Evolutionary conservation across 2,113 vertebrate genomes (phyloP).

Genomic region (Phalacrocorax brasilianus): DNA sequence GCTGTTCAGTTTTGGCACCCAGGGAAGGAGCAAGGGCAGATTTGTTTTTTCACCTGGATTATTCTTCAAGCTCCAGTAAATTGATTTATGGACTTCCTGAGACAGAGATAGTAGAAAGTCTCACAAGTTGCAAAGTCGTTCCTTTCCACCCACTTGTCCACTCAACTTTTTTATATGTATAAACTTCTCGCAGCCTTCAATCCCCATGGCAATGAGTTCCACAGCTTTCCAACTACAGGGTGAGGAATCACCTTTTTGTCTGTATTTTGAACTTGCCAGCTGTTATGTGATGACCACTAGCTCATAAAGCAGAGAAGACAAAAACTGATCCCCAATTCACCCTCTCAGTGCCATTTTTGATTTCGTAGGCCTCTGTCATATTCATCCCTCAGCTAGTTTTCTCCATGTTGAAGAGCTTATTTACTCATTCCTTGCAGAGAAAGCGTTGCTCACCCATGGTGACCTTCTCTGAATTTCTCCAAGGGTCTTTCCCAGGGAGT

Average conservation of each 20-base stretch:
- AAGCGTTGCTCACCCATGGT: not conserved
- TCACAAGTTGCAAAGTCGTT: not conserved
- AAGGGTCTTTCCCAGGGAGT: not conserved
- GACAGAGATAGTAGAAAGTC: not conserved
- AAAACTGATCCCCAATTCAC: not conserved
- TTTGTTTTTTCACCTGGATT: not conserved
- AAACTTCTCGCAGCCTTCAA: rapidly evolving
- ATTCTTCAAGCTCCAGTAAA: not conserved
- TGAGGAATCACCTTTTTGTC: not conserved
- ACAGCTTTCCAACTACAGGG: not conserved
- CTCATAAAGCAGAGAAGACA: not conserved
- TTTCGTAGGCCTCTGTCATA: not conserved
- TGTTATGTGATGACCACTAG: not conserved
- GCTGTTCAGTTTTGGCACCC: not conserved
- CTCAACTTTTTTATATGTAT: not conserved
- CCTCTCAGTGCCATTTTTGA: not conserved
- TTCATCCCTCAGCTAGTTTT: rapidly evolving
- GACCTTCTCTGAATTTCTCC: conserved; percentile 14
- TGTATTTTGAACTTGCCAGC: not conserved
- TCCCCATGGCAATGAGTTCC: not conserved
- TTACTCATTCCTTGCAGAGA: not conserved
- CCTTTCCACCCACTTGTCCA: not conserved
- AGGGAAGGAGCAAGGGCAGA: not conserved
- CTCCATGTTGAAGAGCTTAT: not conserved
- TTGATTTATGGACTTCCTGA: not conserved